phyloP scores from a whole-genome alignment of 2,797 vertebrate genomes.

The Lutjanus argentimaculatus region DNA sequence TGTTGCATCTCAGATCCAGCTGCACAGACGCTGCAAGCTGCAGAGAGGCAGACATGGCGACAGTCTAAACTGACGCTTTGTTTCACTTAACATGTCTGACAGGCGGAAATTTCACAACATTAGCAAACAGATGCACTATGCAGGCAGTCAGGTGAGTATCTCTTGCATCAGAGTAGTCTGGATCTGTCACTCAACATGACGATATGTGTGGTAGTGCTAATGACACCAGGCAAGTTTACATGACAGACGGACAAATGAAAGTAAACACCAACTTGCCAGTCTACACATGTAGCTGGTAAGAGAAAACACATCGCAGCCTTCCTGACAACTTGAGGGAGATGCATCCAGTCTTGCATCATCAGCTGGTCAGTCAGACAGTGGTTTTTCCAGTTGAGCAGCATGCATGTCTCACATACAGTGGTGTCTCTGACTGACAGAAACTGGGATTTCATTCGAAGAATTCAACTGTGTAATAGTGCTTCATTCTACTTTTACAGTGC shows the following conservation, averaged over 20 bases:
- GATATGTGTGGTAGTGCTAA: background rate
- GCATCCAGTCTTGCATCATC: constrained; percentile 25
- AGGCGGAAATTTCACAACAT: background rate
- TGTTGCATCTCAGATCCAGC: background rate
- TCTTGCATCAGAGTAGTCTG: background rate
- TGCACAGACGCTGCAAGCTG: background rate
- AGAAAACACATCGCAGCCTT: accelerated
- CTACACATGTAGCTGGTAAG: background rate
- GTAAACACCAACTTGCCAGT: background rate
- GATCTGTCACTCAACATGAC: background rate
- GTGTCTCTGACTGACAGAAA: background rate
- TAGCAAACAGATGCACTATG: background rate
- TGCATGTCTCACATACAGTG: background rate
- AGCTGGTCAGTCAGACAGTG: constrained; percentile 34
- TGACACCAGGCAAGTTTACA: background rate
- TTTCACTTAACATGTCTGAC: background rate
- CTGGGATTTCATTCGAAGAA: background rate
- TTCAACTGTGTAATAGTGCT: background rate
- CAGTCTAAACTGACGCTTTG: background rate
- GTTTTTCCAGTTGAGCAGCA: constrained; percentile 45
- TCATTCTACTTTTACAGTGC: background rate
- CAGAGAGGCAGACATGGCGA: background rate
- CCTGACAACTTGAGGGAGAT: background rate
- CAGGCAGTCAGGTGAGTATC: background rate
- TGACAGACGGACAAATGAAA: background rate